Evolutionary conservation across 2,888 invertebrate genomes (phyloP), one percentile per base, ranked within the genome.

Genomic region (Ormyrus thymus): DNA sequence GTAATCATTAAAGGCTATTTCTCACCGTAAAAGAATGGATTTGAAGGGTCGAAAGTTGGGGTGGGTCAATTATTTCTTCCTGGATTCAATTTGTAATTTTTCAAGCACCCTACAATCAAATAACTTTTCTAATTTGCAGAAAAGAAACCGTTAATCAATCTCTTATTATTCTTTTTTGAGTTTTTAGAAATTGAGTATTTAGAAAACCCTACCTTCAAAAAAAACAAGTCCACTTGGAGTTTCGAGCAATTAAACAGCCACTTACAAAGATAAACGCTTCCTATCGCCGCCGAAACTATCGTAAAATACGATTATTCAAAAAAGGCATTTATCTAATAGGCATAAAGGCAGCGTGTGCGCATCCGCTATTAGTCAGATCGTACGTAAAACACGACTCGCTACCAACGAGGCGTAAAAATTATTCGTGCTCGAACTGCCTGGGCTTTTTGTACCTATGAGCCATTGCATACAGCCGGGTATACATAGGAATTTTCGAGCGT

Each of bases 1-100:
- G 65, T 45, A 65, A 81, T 81, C 79, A 79, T 79, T 78, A 70
- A 79, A 79, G 62, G 73, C 73, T 62, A 76, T 79, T 79, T 74
- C 76, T 78, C 81, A 72, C 78, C 58, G 59, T 29, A 46, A 71
- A 80, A 81, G 80, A 81, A 81, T 81, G 78, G 58, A 58, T 72
- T 55, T 81, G 80, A 78, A 78, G 78, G 78, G 71, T 62, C 46
- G 62, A 29, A 53, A 15, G 65, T 15, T 7, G 15, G n/a, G 48
- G 50, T 45, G 0, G 62, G 48, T 13, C 62, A 80, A 78, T 80
- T 68, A 75, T 66, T 77, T 58, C 58, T 75, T 66, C 56, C 71
- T 8, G 53, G 15, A 78, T 74, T 78, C 65, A 62, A 80, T 80
- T 76, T 70, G 65, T 69, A 64, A 80, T 77, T 56, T 77, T 80